A percentile compares a stretch with the other conserved stretches of the same genome.
These are phyloP conservation scores for Balearica regulorum DNA, from an alignment of 2,797 vertebrate species.

Conservation along the genomic window DNA sequence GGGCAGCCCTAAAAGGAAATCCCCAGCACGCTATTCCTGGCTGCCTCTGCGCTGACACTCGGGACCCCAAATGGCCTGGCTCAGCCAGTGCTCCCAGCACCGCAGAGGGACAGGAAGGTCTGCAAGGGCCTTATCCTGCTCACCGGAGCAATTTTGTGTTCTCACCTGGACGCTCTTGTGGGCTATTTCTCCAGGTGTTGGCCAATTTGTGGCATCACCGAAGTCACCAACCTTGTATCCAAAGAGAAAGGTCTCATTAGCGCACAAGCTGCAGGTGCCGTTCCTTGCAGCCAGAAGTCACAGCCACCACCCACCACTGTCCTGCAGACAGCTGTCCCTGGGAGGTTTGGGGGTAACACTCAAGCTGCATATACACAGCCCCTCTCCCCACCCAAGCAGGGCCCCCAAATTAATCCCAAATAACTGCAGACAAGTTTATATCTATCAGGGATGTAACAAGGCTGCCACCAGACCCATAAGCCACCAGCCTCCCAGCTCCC, in stretches of 20 bases:
- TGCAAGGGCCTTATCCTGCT: background rate
- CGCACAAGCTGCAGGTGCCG: background rate
- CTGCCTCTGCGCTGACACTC: background rate
- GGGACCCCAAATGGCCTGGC: slow-evolving; percentile 25
- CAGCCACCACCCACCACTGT: background rate
- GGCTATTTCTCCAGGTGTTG: slow-evolving; percentile 96
- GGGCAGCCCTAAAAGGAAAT: slow-evolving; percentile 68
- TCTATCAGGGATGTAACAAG: accelerated
- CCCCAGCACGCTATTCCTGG: slow-evolving; percentile 65
- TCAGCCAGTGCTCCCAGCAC: background rate
- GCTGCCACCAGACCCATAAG: background rate
- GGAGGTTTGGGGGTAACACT: background rate
- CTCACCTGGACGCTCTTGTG: slow-evolving; percentile 93
- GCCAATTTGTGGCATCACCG: slow-evolving; percentile 96
- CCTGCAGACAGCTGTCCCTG: background rate
- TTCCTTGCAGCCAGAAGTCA: background rate
- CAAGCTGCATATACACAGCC: background rate
- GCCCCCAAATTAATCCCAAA: background rate
- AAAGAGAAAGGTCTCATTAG: slow-evolving; percentile 19
- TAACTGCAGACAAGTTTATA: background rate
- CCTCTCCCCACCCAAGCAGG: background rate
- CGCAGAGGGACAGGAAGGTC: background rate
- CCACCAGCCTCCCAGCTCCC: background rate
- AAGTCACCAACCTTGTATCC: slow-evolving; percentile 91
- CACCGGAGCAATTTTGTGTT: accelerated